These are phyloP conservation scores for Bufo gargarizans DNA, from an alignment of 2,113 vertebrate genomes.

Conservation along the genomic window DNA sequence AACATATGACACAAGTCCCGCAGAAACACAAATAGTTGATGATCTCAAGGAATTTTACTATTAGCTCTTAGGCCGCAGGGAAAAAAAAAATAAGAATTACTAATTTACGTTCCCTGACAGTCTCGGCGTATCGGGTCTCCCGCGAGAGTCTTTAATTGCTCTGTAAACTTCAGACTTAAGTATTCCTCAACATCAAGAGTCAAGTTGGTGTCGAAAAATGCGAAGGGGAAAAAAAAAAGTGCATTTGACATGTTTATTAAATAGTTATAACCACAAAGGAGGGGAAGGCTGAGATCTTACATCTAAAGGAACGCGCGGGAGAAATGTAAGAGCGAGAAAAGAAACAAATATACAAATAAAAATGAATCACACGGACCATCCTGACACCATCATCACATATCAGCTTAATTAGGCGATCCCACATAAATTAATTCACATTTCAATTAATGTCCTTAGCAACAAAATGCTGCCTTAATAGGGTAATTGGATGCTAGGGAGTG, in stretches of 20 bases:
- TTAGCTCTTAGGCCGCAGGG: constrained; percentile 68
- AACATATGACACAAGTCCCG: constrained; percentile 66
- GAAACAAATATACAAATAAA: constrained; percentile 66
- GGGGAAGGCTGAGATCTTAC: constrained; percentile 59
- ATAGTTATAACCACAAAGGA: constrained; percentile 63
- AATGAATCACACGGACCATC: constrained; percentile 76
- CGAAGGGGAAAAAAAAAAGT: constrained; percentile 70
- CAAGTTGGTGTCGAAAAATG: constrained; percentile 65
- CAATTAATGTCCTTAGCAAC: constrained; percentile 85
- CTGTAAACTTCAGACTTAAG: constrained; percentile 75
- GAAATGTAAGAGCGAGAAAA: constrained; percentile 61
- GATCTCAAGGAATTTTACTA: constrained; percentile 70
- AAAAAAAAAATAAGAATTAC: constrained; percentile 68
- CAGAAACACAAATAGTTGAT: constrained; percentile 72
- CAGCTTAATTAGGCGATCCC: constrained; percentile 85
- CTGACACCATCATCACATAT: constrained; percentile 83
- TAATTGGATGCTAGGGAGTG: constrained; percentile 85
- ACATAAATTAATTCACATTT: constrained; percentile 83
- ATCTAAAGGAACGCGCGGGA: constrained; percentile 26
- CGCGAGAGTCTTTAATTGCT: constrained; percentile 75
- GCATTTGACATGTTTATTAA: constrained; percentile 75
- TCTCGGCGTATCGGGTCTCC: constrained; percentile 66
- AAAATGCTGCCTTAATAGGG: constrained; percentile 80
- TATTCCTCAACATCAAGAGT: constrained; percentile 72
- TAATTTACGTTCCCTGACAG: constrained; percentile 71